A percentile compares a stretch with the other conserved stretches of the same genome.
These are phyloP conservation scores for Drosophila murphyi DNA, from an alignment of 1,140 invertebrate species.

Conservation along the genomic window DNA sequence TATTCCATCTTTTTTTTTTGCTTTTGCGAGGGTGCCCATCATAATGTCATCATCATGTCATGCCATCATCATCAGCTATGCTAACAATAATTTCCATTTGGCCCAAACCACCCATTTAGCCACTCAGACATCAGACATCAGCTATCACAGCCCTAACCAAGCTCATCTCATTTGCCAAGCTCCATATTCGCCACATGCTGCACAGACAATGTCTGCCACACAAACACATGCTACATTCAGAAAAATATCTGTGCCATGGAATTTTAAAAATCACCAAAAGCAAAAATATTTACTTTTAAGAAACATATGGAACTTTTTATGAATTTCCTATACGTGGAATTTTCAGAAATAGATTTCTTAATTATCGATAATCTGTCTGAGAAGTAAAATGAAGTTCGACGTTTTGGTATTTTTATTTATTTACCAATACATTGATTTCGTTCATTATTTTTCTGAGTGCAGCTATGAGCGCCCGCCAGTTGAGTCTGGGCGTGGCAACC, in stretches of 20 bases:
- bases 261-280: no score
- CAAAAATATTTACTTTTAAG: no score
- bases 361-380: no score
- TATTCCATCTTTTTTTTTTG: conserved; percentile 9
- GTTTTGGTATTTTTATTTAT: no score
- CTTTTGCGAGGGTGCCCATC: conserved; percentile 61
- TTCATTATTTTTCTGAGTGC: not conserved
- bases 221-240: conserved; percentile 21
- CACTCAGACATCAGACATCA: conserved; percentile 4
- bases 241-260: not conserved
- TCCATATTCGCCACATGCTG: conserved; percentile 45
- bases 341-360: no score
- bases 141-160: conserved; percentile 8
- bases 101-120: conserved; percentile 30
- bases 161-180: conserved; percentile 42
- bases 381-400: no score
- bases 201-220: conserved; percentile 13
- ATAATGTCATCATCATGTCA: conserved; percentile 56
- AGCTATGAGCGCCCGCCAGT: not conserved
- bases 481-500: conserved; percentile 16
- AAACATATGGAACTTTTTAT: no score
- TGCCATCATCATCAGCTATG: conserved; percentile 63
- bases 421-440: not conserved
- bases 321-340: no score
- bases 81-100: conserved; percentile 71